Base-by-base conservation (phyloP, 2,888 invertebrate species). In the Pseudoips prasinana region DNA sequence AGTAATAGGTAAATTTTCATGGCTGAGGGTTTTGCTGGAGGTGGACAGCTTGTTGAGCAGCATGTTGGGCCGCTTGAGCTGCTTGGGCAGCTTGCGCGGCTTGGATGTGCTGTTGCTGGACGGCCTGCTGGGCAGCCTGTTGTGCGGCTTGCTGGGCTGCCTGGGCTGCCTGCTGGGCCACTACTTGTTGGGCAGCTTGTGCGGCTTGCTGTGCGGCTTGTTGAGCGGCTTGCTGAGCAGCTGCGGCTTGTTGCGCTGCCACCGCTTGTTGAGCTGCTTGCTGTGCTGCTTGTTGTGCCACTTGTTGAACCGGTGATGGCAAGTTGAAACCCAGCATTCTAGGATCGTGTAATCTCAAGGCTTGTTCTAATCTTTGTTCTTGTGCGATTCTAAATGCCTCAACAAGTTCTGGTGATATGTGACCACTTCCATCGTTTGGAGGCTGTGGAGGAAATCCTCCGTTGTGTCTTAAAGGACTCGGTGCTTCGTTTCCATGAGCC, bases 1-100 rank as follows among this genome's bases (percentile, higher is more conserved):
- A 94, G 93, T 93, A 94, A 91, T 93, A 94, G 90, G 90, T 93
- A 88, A 93, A 93, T 86, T 93, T 93, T 94, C 94, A 94, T 92
- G 94, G 90, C 69, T 92, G 92, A 61, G 89, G 86, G 61, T 88
- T 89, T 59, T 90, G 76, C 70, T 92, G 84, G 34, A 88, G 76
- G 59, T 88, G 82, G 55, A 91, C 90, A 57, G 90, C 91, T 69
- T 87, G 86, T 35, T 88, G 88, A 1, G 86, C 85, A 2, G 88
- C 87, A 48, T 86, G 85, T 23, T 87, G 84, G 14, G 85, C 85
- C 1, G 83, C 84, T 33, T 78, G 73, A 0, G 58, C 61, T 3
- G 71, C 71, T 35, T 78, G 74, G 1, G 69, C 74, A 0, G 57
- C 54, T 10, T 64, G 77, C 51, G 45, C 45, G n/a, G 45, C 46